Evolutionary conservation across 2,888 invertebrate species (phyloP), one percentile per base, ranked within the genome.

Genomic region (Noctua fimbriata): DNA sequence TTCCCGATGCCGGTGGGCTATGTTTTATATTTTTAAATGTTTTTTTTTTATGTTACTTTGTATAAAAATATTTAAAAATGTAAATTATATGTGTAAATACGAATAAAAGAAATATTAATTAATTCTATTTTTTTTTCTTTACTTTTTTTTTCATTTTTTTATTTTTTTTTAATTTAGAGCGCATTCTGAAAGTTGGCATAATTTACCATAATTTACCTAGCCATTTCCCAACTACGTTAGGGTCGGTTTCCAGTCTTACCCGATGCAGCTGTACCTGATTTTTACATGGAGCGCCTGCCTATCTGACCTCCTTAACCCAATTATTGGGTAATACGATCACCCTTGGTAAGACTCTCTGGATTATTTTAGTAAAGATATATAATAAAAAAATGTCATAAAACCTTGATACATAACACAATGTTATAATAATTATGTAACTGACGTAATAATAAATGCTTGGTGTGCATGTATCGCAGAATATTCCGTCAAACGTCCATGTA

Each of bases 381-480:
- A 14, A 12, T 16, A 24, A 72, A 36, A 76, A 78, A 49, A 32
- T 6, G 2, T 14, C 41, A 58, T 18, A 41, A 28, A 81, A 47
- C 74, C 81, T 73, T 73, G 66, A 58, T 24, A 41, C 6, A 2
- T 10, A 28, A 18, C 18, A n/a, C 36, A 49, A 66, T 66, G 14
- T 49, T 24, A 66, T 72, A 47, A 78, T 78, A 49, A 52, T 69
- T 21, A 10, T 63, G 24, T 49, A 32, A 7, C 1, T 66, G n/a
- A 49, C 21, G 32, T 49, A 52, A 24, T 7, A 32, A 44, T 44
- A 55, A 67, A 16, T 41, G n/a, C 18, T 81, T 83, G 83, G 69
- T 83, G 21, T 55, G 36, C 36, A 14, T 6, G 1, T 65, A 24
- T 18, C 1, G 24, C 24, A 81, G 76, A 76, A 80, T 65, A 82